These are phyloP conservation scores for Palaemon carinicauda DNA, from an alignment of 1,140 invertebrate genomes.

Conservation along the genomic window DNA sequence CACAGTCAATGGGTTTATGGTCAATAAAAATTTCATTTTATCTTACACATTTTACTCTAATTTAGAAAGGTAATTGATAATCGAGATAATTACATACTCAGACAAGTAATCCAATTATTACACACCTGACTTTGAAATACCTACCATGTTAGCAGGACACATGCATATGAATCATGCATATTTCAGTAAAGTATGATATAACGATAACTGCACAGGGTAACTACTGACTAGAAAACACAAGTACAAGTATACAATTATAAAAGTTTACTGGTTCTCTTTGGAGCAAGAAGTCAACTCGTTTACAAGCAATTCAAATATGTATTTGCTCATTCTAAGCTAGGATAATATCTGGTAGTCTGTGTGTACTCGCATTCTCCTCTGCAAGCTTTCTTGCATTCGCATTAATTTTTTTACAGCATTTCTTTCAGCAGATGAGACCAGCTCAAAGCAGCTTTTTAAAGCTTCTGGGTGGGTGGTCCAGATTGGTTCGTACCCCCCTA, in stretches of 20 bases:
- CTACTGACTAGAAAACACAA: background rate
- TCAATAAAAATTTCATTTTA: too few species aligned
- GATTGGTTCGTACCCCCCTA: background rate
- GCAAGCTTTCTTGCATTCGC: conserved; percentile 13
- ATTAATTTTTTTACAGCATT: conserved; percentile 5
- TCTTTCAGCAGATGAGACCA: conserved; percentile 6
- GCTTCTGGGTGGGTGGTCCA: conserved; percentile 7
- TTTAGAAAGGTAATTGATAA: background rate
- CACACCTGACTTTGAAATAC: background rate
- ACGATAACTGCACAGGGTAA: background rate
- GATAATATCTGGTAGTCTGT: background rate
- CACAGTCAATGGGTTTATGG: background rate
- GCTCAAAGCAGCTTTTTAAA: background rate
- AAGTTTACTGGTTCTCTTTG: background rate
- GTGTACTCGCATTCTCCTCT: background rate
- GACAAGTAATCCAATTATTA: background rate
- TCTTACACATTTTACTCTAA: background rate
- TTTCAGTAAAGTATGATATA: background rate
- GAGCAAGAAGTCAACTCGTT: background rate
- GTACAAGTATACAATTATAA: background rate
- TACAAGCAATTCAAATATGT: background rate
- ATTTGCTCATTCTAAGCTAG: too few species aligned
- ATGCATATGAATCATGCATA: background rate
- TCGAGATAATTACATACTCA: background rate
- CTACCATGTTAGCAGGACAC: background rate